Evolutionary conservation across 64 coral and sea anemone species (phyloP), one percentile per base, ranked within the genome.

Genomic region (Stichodactyla helianthus): DNA sequence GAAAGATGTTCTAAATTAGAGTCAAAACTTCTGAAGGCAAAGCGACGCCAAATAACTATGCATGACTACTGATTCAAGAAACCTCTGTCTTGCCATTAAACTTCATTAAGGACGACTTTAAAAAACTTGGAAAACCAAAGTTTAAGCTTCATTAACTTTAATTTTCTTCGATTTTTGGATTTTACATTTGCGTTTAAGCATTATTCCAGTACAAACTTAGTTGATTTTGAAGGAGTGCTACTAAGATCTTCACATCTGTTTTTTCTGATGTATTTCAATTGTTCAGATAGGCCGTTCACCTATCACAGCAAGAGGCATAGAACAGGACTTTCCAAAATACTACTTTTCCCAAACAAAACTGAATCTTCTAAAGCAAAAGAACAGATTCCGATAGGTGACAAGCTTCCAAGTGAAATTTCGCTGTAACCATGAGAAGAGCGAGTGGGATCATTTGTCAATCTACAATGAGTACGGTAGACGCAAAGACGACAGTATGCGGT

Each of bases 181-280:
- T 58, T 15, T 58, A 11, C 8, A 58, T 58, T 15, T 58, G 14
- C 9, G 55, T 58, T 58, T 9, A 5, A 58, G 9, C 8, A 15
- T 74, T n/a, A 65, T 65, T 65, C n/a, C n/a, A n/a, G n/a, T n/a
- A 65, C 20, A n/a, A 74, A 11, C 27, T 74, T 31, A 27, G 68
- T 35, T 31, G 8, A 31, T 74, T 58, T 4, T 58, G 14, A 58
- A 58, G 35, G 35, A 44, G 10, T 11, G 27, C 4, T 74, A 23
- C 10, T 68, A 68, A 68, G n/a, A 22, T 23, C 4, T 9, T 31
- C 68, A 31, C 68, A 74, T 74, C 68, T 74, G 68, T 74, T 74
- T 74, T 74, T 74, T 74, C 68, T 74, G 68, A 28, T 71, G 68
- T 11, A n/a, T 74, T 74, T 74, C 22, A 74, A 74, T n/a, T 74